Conservation (phyloP, 2,797 vertebrate genomes). For the Lagodon rhomboides region DNA sequence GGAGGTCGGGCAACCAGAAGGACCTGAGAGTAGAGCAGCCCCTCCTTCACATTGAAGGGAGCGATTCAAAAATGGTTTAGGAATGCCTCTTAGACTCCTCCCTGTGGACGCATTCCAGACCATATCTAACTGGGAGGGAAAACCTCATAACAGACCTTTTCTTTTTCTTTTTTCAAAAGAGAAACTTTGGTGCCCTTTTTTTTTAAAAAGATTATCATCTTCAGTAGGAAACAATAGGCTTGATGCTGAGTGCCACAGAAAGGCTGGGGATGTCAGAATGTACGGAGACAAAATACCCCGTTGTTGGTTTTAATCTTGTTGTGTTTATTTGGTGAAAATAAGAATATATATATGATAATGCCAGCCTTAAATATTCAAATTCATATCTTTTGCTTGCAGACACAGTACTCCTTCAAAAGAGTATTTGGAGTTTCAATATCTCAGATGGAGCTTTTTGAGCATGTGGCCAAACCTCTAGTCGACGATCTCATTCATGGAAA, state of each 20-base stretch:
- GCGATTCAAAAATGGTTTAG: neutral
- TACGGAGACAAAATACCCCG: neutral
- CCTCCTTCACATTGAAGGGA: neutral
- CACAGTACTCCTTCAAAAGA: slow-evolving; percentile 95
- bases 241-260: neutral
- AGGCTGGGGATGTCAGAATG: neutral
- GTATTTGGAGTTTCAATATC: slow-evolving; percentile 91
- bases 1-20: neutral
- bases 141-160: neutral
- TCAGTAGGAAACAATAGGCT: neutral
- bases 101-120: neutral
- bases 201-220: neutral
- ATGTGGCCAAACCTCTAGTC: slow-evolving; percentile 92
- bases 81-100: neutral
- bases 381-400: slow-evolving; percentile 81
- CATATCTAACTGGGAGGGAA: neutral
- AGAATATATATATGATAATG: neutral
- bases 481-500: slow-evolving; percentile 94
- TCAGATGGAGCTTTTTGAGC: slow-evolving; percentile 92
- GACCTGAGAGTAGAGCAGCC: neutral
- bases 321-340: neutral
- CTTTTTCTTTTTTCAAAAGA: too few species aligned
- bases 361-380: neutral
- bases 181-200: too few species aligned
- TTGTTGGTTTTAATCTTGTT: slow-evolving; percentile 1